These are phyloP conservation scores for Diorhabda carinulata DNA, from an alignment of 1,140 invertebrate genomes.

Conservation along the genomic window DNA sequence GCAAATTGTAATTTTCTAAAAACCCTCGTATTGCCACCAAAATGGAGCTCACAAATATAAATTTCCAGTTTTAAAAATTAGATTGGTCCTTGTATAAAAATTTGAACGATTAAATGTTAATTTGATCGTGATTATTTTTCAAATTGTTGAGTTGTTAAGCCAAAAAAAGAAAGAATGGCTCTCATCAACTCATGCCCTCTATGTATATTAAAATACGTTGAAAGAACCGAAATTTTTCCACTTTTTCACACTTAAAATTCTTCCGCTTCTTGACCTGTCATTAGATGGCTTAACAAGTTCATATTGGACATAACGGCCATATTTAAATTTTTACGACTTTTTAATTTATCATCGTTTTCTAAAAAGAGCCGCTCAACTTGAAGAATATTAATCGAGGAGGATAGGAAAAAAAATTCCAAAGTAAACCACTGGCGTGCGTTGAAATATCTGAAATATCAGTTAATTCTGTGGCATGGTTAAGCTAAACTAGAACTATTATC, in stretches of 20 bases:
- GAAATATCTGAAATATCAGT: too few relatives aligned
- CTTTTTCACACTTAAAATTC: slow-evolving; percentile 17
- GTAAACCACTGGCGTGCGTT: too few relatives aligned
- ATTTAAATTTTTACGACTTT: slow-evolving; percentile 25
- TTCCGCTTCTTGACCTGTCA: slow-evolving; percentile 18
- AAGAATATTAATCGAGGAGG: slow-evolving; percentile 22
- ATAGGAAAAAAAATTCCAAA: neutral
- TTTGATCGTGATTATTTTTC: too few relatives aligned
- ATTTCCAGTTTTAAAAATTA: too few relatives aligned
- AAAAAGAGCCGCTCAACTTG: slow-evolving; percentile 11
- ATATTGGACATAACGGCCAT: slow-evolving; percentile 17
- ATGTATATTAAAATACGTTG: slow-evolving; percentile 3
- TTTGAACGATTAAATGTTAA: too few relatives aligned
- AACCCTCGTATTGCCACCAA: too few relatives aligned
- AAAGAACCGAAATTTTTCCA: neutral
- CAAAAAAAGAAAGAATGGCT: neutral
- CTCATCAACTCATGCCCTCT: neutral
- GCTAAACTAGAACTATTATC: too few relatives aligned
- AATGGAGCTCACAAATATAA: too few relatives aligned
- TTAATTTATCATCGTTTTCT: slow-evolving; percentile 24
- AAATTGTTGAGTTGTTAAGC: too few relatives aligned
- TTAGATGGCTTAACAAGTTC: slow-evolving; percentile 17
- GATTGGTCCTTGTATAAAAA: too few relatives aligned
- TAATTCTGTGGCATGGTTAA: too few relatives aligned
- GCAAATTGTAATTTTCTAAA: too few relatives aligned